These are phyloP conservation scores for Conus betulinus DNA, from an alignment of 1,140 invertebrate genomes.

Conservation along the genomic window DNA sequence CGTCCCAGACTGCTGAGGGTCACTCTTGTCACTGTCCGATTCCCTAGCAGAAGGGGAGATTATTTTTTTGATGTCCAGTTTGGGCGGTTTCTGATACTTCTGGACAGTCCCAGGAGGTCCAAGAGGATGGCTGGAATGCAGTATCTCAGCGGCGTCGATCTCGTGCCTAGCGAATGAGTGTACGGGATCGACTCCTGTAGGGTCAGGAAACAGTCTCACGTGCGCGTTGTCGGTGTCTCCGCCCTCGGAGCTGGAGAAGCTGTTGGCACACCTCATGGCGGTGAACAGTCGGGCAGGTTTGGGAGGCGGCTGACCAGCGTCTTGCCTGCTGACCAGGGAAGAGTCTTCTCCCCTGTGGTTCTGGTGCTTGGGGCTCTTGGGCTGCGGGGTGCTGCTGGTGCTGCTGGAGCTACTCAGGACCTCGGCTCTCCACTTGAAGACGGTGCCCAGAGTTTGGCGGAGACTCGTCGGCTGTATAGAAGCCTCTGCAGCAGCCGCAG, in stretches of 20 bases:
- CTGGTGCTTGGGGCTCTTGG: neutral
- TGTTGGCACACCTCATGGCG: neutral
- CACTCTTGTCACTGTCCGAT: neutral
- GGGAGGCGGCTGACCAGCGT: neutral
- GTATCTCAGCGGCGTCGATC: neutral
- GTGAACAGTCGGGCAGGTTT: neutral
- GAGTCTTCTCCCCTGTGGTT: neutral
- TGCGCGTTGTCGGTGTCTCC: constrained; percentile 8
- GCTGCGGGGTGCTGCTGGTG: neutral
- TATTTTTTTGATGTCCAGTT: constrained; percentile 5
- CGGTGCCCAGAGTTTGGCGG: constrained; percentile 43
- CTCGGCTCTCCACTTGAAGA: constrained; percentile 48
- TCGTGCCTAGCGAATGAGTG: neutral
- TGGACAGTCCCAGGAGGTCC: neutral
- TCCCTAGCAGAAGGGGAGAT: neutral
- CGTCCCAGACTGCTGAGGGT: neutral
- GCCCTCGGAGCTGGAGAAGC: constrained; percentile 21
- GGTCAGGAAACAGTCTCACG: neutral
- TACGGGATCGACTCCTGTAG: neutral
- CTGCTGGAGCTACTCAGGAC: constrained; percentile 11
- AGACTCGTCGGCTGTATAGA: constrained; percentile 43
- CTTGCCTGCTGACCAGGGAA: neutral
- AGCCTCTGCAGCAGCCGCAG: constrained; percentile 46
- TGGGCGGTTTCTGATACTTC: neutral
- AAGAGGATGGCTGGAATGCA: no score